phyloP scores from a whole-genome alignment of 1,140 invertebrate genomes.

The Caerostris extrusa region DNA sequence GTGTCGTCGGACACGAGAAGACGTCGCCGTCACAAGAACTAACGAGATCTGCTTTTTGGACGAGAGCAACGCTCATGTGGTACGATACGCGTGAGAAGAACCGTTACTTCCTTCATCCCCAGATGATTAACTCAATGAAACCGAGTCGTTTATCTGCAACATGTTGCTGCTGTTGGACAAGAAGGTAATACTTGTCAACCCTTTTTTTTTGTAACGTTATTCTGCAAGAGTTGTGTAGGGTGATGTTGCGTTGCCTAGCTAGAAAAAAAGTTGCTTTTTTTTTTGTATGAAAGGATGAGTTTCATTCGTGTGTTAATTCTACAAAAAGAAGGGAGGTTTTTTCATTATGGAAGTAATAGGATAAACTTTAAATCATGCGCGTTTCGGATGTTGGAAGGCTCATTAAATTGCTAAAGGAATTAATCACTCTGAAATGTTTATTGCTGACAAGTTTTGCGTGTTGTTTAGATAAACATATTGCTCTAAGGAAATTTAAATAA shows the following conservation, averaged over 20 bases:
- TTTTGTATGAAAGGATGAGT: conserved; percentile 5
- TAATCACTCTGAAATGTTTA: background rate
- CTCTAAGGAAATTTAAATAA: background rate
- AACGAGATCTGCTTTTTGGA: conserved; percentile 47
- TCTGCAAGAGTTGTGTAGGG: background rate
- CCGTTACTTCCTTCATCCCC: background rate
- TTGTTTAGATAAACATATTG: background rate
- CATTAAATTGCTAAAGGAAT: conserved; percentile 2
- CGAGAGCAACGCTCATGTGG: conserved; percentile 51
- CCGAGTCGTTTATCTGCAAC: conserved; percentile 52
- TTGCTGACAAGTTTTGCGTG: background rate
- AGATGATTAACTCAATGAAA: conserved; percentile 57
- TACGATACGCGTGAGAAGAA: conserved; percentile 63
- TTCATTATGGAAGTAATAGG: background rate
- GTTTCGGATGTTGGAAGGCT: background rate
- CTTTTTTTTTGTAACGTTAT: background rate
- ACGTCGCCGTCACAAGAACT: conserved; percentile 24
- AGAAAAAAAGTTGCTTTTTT: background rate
- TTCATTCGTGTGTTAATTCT: conserved; percentile 24
- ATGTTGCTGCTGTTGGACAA: conserved; percentile 34
- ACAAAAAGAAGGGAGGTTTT: background rate
- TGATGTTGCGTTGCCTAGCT: background rate
- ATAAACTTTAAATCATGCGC: background rate
- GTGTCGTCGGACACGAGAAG: background rate
- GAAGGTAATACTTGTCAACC: conserved; percentile 40